Percentiles rank a stretch among this genome's conserved stretches.
Evolutionary conservation across 2,888 invertebrate species (phyloP).

Genomic region (Urechis unicinctus): DNA sequence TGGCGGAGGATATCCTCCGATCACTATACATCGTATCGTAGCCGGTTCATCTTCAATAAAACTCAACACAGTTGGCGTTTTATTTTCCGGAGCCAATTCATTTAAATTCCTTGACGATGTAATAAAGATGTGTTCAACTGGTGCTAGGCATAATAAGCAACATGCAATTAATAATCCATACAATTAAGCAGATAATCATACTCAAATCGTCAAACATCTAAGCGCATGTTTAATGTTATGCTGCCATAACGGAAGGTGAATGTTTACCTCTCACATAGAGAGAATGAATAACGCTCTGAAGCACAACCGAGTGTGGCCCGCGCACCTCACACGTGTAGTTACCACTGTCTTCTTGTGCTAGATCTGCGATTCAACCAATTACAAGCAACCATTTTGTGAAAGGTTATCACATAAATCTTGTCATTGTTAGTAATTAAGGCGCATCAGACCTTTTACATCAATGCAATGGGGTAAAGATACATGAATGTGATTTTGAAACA

Average conservation of each 20-base stretch:
- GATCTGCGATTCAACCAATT: slow-evolving; percentile 6
- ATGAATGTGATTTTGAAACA: too few species aligned
- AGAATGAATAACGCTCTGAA: slow-evolving; percentile 1
- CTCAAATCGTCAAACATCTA: too few species aligned
- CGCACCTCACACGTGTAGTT: slow-evolving; percentile 4
- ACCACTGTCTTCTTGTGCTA: not conserved
- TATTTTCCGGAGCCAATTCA: not conserved
- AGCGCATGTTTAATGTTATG: too few species aligned
- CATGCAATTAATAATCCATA: too few species aligned
- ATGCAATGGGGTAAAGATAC: too few species aligned
- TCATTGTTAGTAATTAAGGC: too few species aligned
- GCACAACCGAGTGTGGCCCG: slow-evolving; percentile 3
- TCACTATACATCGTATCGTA: slow-evolving; percentile 3
- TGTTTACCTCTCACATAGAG: slow-evolving; percentile 4
- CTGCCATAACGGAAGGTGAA: too few species aligned
- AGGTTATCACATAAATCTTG: too few species aligned
- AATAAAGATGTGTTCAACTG: not conserved
- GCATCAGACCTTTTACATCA: too few species aligned
- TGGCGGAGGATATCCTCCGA: slow-evolving; percentile 6
- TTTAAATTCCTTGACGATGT: not conserved
- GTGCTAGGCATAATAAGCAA: not conserved
- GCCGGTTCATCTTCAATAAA: slow-evolving; percentile 4
- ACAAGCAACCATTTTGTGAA: too few species aligned
- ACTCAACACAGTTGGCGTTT: not conserved
- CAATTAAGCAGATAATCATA: too few species aligned